phyloP scores from a whole-genome alignment of 2,888 invertebrate species.

The Saturnia pavonia region DNA sequence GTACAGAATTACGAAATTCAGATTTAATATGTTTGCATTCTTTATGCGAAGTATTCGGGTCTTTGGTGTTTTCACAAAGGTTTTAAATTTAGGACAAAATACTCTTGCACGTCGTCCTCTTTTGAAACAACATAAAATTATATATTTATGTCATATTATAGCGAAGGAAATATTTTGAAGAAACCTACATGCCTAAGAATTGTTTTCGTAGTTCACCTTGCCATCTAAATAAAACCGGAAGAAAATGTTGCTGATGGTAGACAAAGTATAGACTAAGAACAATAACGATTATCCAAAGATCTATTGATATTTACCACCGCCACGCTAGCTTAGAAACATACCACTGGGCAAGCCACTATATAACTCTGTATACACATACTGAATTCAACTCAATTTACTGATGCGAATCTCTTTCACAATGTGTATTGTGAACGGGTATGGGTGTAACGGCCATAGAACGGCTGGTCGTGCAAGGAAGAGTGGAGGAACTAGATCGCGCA shows the following conservation, averaged over 20 bases:
- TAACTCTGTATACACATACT: no score
- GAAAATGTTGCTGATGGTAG: neutral
- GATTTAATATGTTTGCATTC: constrained; percentile 24
- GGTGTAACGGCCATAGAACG: no score
- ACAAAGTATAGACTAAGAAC: neutral
- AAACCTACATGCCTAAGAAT: neutral
- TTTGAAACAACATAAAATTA: neutral
- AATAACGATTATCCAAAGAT: neutral
- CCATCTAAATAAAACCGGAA: neutral
- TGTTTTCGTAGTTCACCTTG: neutral
- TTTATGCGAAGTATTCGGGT: constrained; percentile 9
- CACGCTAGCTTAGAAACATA: neutral
- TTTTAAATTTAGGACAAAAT: constrained; percentile 3
- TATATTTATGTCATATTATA: neutral
- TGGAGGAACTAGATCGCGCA: no score
- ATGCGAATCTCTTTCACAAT: neutral
- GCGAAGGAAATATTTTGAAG: neutral
- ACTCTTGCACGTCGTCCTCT: neutral
- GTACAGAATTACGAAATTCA: constrained; percentile 21
- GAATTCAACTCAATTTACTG: neutral
- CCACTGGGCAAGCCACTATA: neutral
- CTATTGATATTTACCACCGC: neutral
- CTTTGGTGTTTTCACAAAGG: constrained; percentile 17
- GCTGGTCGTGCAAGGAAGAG: no score
- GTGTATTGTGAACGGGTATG: no score